Conservation (phyloP, 1,140 invertebrate genomes). For the Drosophila ercepeae region DNA sequence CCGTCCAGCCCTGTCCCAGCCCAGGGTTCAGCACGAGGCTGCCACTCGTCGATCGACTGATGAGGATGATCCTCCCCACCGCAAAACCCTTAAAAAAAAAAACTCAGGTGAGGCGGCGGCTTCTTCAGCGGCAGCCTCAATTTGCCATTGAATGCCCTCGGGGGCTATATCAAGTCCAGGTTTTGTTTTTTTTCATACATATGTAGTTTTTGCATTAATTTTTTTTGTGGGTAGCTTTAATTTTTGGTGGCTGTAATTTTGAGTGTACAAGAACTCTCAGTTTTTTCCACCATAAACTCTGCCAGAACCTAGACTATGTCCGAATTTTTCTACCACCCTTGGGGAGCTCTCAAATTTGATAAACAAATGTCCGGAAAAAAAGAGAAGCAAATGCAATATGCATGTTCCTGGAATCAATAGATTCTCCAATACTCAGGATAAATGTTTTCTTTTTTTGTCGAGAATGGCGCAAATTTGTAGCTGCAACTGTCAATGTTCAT, state of each 20-base stretch:
- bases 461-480: background rate
- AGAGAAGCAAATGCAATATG: conserved; percentile 9
- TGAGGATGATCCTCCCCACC: conserved; percentile 55
- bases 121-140: conserved; percentile 72
- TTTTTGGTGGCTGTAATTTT: conserved; percentile 43
- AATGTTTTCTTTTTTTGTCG: background rate
- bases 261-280: background rate
- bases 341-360: conserved; percentile 53
- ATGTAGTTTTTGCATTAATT: too few species aligned
- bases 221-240: conserved; percentile 59
- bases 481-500: conserved; percentile 9
- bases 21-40: conserved; percentile 66
- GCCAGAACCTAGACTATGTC: background rate
- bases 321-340: too few species aligned
- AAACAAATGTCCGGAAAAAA: conserved; percentile 34
- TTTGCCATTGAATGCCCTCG: conserved; percentile 54
- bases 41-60: conserved; percentile 74
- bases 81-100: background rate
- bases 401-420: conserved; percentile 34
- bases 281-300: background rate
- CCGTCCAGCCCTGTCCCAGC: too few species aligned
- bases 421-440: conserved; percentile 13
- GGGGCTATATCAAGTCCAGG: conserved; percentile 42
- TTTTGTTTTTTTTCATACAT: conserved; percentile 36
- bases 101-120: conserved; percentile 31